Base-by-base conservation (phyloP, 1,140 invertebrate species). In the Sogatella furcifera region DNA sequence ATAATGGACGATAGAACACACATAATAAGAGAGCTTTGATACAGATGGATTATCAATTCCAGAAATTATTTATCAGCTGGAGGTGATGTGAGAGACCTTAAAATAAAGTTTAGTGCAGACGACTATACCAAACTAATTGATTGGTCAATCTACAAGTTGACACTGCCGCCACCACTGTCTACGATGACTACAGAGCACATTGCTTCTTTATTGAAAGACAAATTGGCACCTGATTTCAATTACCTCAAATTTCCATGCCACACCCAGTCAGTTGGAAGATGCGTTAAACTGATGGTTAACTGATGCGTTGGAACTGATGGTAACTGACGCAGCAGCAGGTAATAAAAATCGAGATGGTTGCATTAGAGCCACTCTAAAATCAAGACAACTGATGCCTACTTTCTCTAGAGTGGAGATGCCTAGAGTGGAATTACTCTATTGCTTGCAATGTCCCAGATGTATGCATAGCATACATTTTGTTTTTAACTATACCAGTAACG, bases 221-320 rank as follows among this genome's bases (percentile, higher is more conserved):
- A 21, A n/a, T 9, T 61, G 11, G 41, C 46, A 61, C 21, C 28
- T 14, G 44, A 61, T 13, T 53, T 52, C 21, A 53, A 52, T 49
- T 60, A 55, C 28, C 4, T 52, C 64, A 63, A 60, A 13, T 64
- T 63, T 62, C 65, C 67, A 53, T 67, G 66, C 53, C 67, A 68
- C 56, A 69, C 69, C 28, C 67, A 70, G 62, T 64, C 68, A 24
- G 67, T 70, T 9, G 66, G 69, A 61, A 63, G 69, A 46, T 59
- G 56, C 42, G 65, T 68, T 9, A 70, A 71, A 62, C 60, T 70
- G n/a, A n/a, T n/a, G n/a, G n/a, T n/a, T n/a, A n/a, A n/a, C n/a
- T n/a, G n/a, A n/a, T n/a, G n/a, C n/a, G n/a, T n/a, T n/a, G n/a
- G n/a, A n/a, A n/a, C n/a, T n/a, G n/a, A n/a, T n/a, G 24, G 65